Conservation (phyloP, 1,140 invertebrate genomes). For the Heliconius himera region DNA sequence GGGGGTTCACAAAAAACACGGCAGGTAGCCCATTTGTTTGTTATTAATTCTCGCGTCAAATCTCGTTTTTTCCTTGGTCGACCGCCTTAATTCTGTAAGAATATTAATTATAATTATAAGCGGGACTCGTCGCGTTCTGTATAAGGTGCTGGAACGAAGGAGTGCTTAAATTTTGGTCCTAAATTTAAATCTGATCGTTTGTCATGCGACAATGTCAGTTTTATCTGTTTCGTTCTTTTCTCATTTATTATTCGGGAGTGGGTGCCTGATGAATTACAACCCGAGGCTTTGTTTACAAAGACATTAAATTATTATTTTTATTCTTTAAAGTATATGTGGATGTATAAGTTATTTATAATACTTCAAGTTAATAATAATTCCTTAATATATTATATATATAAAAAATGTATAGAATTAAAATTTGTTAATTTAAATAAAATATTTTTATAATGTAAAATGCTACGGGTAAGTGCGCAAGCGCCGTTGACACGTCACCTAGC, state of each 20-base stretch:
- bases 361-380: neutral
- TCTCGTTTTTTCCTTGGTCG: constrained; percentile 68
- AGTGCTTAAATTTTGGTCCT: constrained; percentile 63
- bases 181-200: constrained; percentile 80
- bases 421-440: neutral
- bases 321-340: constrained; percentile 3
- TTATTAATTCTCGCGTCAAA: constrained; percentile 81
- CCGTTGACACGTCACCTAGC: constrained; percentile 52
- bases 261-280: constrained; percentile 56
- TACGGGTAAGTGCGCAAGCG: constrained; percentile 45
- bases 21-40: constrained; percentile 81
- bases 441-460: neutral
- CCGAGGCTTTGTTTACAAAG: constrained; percentile 37
- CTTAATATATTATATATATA: neutral
- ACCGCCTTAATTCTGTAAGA: constrained; percentile 78
- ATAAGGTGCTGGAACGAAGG: constrained; percentile 57
- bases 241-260: constrained; percentile 62
- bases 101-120: constrained; percentile 82
- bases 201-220: constrained; percentile 78
- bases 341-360: neutral
- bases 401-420: constrained; percentile 3
- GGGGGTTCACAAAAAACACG: constrained; percentile 76
- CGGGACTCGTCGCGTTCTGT: constrained; percentile 71
- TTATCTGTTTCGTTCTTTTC: constrained; percentile 66
- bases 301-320: constrained; percentile 22